A percentile compares a stretch with the other conserved stretches of the same genome.
phyloP scores from a whole-genome alignment of 2,888 invertebrate species.

The Leucophenga montana region DNA sequence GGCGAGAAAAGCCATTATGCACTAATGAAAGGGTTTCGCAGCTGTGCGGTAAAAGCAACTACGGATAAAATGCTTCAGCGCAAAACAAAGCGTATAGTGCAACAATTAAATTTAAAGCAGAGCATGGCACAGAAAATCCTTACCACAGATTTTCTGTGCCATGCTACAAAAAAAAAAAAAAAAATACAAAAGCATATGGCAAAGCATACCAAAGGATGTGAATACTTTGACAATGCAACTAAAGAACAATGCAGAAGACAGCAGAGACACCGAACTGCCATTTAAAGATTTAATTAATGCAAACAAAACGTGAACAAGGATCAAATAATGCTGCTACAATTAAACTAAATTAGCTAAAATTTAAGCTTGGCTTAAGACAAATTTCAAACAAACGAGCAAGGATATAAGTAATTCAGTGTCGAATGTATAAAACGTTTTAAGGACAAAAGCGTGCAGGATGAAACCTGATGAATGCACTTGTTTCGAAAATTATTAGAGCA shows the following conservation, averaged over 20 bases:
- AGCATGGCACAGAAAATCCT: not conserved
- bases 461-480: not conserved
- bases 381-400: constrained; percentile 46
- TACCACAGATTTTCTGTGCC: no score
- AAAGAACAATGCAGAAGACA: not conserved
- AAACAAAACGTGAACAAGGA: constrained; percentile 53
- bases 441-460: constrained; percentile 1
- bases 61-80: not conserved
- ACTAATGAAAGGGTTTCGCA: constrained; percentile 20
- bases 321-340: constrained; percentile 59
- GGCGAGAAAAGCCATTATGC: constrained; percentile 8
- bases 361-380: constrained; percentile 62
- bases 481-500: constrained; percentile 57
- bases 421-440: no score
- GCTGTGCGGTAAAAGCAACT: not conserved
- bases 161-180: not conserved
- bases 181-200: not conserved
- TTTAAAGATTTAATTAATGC: constrained; percentile 57
- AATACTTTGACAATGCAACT: constrained; percentile 1
- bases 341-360: constrained; percentile 65
- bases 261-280: not conserved
- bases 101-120: constrained; percentile 11
- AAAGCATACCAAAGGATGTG: not conserved
- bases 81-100: not conserved
- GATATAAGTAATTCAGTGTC: not conserved